Evolutionary conservation across 2,797 vertebrate species (phyloP), one percentile per base, ranked within the genome.

Genomic region (Rhinogobio ventralis): DNA sequence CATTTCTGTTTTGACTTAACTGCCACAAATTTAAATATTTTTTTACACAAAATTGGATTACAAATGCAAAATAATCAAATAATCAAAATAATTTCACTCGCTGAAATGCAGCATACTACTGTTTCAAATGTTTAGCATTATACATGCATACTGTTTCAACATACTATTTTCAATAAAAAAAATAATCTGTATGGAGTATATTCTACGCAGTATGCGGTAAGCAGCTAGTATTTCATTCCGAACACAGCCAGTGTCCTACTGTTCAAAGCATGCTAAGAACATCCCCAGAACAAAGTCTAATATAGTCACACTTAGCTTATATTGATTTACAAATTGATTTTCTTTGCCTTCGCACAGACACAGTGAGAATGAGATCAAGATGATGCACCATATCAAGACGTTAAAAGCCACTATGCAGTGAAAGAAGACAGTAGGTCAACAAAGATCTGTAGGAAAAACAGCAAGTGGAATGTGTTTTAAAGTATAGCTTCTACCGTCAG

Each of bases 291-390:
- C 79, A 66, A 62, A 85, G 77, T 88, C 81, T 68, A 69, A 25
- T 68, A 20, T 74, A 81, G 71, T 69, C n/a, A 6, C 49, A 42
- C 76, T 85, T 79, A 45, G 33, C 76, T 69, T 74, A 60, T 84
- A 86, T 71, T 83, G 69, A 85, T 85, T 71, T 66, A 76, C 80
- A 82, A 66, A 87, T 79, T 75, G 81, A 81, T 62, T 75, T 82
- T 79, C 46, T 71, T 80, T 57, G 55, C 69, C 69, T 77, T 17
- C 84, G 28, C 51, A n/a, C 68, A 67, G 46, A 46, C 66, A 76
- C 60, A 77, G 85, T 85, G 83, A 69, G 75, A 64, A 49, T 23
- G 55, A 73, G 85, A 88, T 82, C 51, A 60, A 87, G 42, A 45
- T 64, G 57, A 78, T 76, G 13, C 57, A 45, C 17, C n/a, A 23